phyloP scores from a whole-genome alignment of 1,140 invertebrate species.

The Episyrphus balteatus region DNA sequence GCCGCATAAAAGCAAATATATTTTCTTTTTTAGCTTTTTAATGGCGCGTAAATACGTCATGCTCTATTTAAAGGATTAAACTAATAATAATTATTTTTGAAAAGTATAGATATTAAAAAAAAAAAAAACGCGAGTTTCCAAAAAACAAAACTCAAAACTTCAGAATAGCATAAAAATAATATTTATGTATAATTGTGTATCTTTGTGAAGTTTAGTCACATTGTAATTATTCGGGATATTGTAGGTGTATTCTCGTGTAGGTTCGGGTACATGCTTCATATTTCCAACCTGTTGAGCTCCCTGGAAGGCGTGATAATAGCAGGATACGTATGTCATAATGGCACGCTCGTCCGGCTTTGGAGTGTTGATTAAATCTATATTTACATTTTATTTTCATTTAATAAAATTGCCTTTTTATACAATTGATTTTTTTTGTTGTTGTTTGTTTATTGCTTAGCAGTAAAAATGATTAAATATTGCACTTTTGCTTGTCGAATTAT shows the following conservation, averaged over 20 bases:
- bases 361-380: conserved; percentile 93
- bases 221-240: conserved; percentile 36
- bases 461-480: too few species aligned
- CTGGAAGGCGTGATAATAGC: conserved; percentile 98
- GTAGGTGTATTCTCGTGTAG: conserved; percentile 39
- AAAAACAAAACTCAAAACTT: conserved; percentile 25
- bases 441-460: background rate
- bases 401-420: background rate
- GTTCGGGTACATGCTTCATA: conserved; percentile 42
- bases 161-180: conserved; percentile 18
- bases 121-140: conserved; percentile 8
- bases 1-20: too few species aligned
- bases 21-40: too few species aligned
- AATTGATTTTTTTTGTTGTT: background rate
- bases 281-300: conserved; percentile 87
- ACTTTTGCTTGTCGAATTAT: too few species aligned
- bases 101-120: too few species aligned
- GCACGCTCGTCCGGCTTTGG: conserved; percentile 95
- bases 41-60: too few species aligned
- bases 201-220: conserved; percentile 39
- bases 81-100: too few species aligned
- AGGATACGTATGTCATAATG: conserved; percentile 97
- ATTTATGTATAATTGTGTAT: conserved; percentile 27
- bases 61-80: too few species aligned
- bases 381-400: conserved; percentile 9